A percentile compares a stretch with the other conserved stretches of the same genome.
Conservation (phyloP, 2,888 invertebrate genomes). For the Eristalis intricaria region DNA sequence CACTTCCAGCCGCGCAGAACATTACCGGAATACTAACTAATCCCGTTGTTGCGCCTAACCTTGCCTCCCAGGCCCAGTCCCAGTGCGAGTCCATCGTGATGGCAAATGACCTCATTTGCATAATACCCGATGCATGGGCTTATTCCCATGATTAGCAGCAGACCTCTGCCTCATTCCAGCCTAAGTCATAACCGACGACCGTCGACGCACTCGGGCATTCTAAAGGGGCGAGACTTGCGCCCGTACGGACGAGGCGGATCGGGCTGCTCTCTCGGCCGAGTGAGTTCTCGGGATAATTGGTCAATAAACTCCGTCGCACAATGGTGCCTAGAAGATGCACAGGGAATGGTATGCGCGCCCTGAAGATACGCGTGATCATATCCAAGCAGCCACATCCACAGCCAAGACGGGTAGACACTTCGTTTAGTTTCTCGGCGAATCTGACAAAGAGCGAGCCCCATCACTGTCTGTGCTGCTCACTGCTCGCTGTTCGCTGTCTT, state of each 20-base stretch:
- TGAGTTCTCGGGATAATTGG: constrained; percentile 65
- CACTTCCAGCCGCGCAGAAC: constrained; percentile 62
- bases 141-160: constrained; percentile 68
- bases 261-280: constrained; percentile 50
- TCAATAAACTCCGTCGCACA: constrained; percentile 55
- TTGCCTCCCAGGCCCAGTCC: constrained; percentile 4
- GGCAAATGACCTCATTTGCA: constrained; percentile 74
- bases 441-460: constrained; percentile 36
- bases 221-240: neutral
- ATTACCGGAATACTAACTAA: constrained; percentile 69
- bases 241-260: constrained; percentile 12
- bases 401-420: constrained; percentile 58
- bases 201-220: constrained; percentile 43
- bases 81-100: constrained; percentile 47
- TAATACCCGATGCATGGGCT: constrained; percentile 69
- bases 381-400: constrained; percentile 20
- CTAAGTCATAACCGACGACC: constrained; percentile 51
- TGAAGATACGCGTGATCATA: constrained; percentile 52
- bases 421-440: constrained; percentile 53
- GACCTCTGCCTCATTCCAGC: constrained; percentile 40
- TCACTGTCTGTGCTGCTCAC: constrained; percentile 20
- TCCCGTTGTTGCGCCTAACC: constrained; percentile 49
- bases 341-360: constrained; percentile 38
- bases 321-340: constrained; percentile 9
- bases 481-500: constrained; percentile 55